Percentiles rank a stretch among this genome's conserved stretches.
These are phyloP conservation scores for Hypomecis punctinalis DNA, from an alignment of 2,888 invertebrate genomes.

Conservation along the genomic window DNA sequence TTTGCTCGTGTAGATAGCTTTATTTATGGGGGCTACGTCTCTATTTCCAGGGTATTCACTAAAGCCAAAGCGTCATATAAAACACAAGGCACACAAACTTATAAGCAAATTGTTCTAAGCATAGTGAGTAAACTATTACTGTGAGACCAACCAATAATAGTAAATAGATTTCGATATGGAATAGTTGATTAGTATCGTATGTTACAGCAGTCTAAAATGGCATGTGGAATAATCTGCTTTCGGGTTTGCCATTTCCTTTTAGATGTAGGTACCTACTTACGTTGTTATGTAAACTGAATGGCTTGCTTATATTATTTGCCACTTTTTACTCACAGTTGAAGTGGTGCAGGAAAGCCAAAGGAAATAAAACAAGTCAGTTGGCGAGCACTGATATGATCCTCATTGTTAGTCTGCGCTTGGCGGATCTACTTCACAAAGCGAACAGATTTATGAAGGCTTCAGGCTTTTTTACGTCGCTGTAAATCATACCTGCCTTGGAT, in stretches of 20 bases:
- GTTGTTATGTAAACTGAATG: background rate
- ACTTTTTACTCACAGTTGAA: conserved; percentile 15
- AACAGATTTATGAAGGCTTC: conserved; percentile 43
- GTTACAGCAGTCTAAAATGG: no score
- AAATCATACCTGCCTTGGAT: conserved; percentile 51
- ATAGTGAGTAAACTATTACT: no score
- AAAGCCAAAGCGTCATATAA: no score
- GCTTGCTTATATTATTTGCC: background rate
- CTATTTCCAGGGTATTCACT: no score
- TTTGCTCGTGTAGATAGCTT: background rate
- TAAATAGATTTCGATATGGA: no score
- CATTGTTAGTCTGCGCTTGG: conserved; percentile 48
- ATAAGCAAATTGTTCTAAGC: no score
- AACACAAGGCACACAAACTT: no score
- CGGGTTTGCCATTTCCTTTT: no score
- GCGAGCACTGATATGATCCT: conserved; percentile 47
- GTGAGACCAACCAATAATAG: no score
- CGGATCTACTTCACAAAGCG: conserved; percentile 48
- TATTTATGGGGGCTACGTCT: background rate
- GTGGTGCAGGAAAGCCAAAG: conserved; percentile 21
- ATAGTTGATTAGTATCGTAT: no score
- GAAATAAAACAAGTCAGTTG: conserved; percentile 45
- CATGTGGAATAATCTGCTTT: no score
- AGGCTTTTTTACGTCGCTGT: conserved; percentile 52
- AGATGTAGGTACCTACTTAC: background rate